Evolutionary conservation across 2,113 vertebrate species (phyloP).

Genomic region (Callaeas wilsoni): DNA sequence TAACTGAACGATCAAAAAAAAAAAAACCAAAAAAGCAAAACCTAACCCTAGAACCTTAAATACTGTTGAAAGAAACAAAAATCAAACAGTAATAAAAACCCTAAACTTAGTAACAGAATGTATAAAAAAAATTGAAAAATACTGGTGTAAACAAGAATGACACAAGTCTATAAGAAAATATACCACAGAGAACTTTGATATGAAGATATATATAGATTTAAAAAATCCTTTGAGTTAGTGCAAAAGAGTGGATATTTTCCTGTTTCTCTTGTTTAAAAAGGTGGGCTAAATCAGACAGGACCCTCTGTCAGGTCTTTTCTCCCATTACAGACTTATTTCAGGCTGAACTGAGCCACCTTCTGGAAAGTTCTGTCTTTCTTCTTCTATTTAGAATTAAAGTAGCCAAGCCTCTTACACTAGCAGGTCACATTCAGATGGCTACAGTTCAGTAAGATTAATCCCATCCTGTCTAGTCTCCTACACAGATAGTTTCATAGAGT

Average conservation of each 20-base stretch:
- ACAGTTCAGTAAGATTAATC: background rate
- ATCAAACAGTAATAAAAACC: background rate
- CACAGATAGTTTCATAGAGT: background rate
- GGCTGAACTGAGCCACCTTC: background rate
- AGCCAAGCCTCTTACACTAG: background rate
- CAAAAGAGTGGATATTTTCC: slow-evolving; percentile 17
- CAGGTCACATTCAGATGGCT: background rate
- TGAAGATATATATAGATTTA: background rate
- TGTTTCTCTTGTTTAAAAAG: slow-evolving; percentile 8
- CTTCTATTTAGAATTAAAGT: background rate
- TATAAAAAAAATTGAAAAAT: background rate
- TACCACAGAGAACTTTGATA: background rate
- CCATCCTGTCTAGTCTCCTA: background rate
- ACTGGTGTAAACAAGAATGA: background rate
- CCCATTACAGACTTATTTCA: background rate
- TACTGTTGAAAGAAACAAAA: background rate
- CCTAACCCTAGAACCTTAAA: background rate
- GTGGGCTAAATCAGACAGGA: background rate
- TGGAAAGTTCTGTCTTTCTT: background rate
- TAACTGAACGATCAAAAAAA: background rate
- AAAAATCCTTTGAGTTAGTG: background rate
- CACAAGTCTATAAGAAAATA: background rate
- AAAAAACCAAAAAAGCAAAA: background rate
- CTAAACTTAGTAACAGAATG: background rate
- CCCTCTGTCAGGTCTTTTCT: background rate